Evolutionary conservation across 2,888 invertebrate species (phyloP).

Genomic region (Leptogaster cylindrica): DNA sequence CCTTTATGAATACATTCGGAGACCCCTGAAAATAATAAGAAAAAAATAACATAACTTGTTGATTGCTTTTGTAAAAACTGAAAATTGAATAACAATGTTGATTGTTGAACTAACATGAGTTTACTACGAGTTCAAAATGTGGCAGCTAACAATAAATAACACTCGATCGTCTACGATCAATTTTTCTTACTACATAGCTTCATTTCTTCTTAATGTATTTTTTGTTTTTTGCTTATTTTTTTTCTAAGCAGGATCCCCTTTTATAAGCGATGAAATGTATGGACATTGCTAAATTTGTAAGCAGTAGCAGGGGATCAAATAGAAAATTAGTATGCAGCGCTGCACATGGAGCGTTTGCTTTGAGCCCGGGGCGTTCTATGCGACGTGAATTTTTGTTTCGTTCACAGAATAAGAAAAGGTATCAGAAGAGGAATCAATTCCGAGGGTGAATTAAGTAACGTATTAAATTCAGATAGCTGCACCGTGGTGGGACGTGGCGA

Average conservation of each 20-base stretch:
- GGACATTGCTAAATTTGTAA: conserved; percentile 17
- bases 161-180: no score
- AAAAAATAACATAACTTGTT: neutral
- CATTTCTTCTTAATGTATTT: no score
- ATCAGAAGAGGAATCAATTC: conserved; percentile 27
- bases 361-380: conserved; percentile 30
- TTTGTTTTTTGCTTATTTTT: conserved; percentile 6
- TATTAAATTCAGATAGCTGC: neutral
- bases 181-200: no score
- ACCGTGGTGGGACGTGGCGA: no score
- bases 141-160: no score
- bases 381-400: conserved; percentile 29
- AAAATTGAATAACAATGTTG: no score
- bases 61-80: no score
- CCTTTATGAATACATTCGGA: conserved; percentile 50
- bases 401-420: conserved; percentile 20
- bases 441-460: conserved; percentile 1
- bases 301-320: neutral
- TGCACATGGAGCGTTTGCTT: conserved; percentile 17
- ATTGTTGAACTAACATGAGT: no score
- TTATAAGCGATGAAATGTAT: neutral
- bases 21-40: conserved; percentile 43
- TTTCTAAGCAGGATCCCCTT: no score
- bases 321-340: conserved; percentile 29
- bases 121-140: no score